A percentile compares a stretch with the other conserved stretches of the same genome.
Evolutionary conservation across 2,888 invertebrate genomes (phyloP).

Genomic region (Rhagonycha lutea): DNA sequence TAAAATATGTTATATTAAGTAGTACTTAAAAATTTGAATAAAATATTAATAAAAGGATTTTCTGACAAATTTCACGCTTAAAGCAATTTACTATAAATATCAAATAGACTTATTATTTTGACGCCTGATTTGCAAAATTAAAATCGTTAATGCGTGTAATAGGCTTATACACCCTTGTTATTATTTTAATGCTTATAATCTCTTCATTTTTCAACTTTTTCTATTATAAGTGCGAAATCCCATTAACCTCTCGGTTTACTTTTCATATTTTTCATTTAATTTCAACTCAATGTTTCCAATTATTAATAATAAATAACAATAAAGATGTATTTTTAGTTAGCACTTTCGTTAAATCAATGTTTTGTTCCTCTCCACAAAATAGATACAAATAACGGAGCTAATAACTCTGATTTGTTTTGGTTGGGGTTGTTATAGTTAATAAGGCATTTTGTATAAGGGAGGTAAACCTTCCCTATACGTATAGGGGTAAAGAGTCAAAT

Average conservation of each 20-base stretch:
- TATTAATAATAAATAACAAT: background rate
- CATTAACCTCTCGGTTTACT: background rate
- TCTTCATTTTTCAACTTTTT: background rate
- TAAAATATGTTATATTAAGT: too few species aligned
- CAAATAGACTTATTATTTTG: background rate
- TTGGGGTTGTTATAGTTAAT: conserved; percentile 30
- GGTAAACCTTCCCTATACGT: conserved; percentile 3
- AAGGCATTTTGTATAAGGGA: background rate
- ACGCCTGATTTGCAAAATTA: conserved; percentile 1
- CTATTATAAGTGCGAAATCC: background rate
- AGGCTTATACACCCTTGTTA: conserved; percentile 10
- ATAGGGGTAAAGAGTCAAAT: conserved; percentile 11
- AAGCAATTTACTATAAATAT: background rate
- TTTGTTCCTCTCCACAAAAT: background rate
- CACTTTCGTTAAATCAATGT: background rate
- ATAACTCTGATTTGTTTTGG: conserved; percentile 33
- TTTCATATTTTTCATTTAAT: too few species aligned
- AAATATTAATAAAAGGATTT: background rate
- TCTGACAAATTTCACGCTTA: background rate
- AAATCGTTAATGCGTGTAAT: conserved; percentile 13
- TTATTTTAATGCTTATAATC: background rate
- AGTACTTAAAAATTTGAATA: background rate
- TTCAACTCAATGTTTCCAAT: background rate
- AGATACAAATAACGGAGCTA: conserved; percentile 10
- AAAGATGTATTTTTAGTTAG: background rate